phyloP scores from a whole-genome alignment of 2,888 invertebrate species.

The Callosobruchus maculatus region DNA sequence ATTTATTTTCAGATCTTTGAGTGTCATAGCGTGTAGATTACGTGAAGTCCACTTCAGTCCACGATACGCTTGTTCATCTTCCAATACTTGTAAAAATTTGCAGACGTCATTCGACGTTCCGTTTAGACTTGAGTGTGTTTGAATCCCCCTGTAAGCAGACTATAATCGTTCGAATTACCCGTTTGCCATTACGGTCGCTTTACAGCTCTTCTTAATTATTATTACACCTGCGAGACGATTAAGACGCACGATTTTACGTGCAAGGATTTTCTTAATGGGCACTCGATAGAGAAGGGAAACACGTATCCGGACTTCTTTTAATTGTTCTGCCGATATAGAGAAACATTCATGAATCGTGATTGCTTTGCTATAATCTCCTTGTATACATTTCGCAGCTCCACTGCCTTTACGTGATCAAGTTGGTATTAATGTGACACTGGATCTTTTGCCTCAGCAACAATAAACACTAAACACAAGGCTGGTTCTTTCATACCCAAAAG shows the following conservation, averaged over 20 bases:
- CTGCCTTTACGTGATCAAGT: too few relatives aligned
- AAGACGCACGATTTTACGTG: constrained; percentile 16
- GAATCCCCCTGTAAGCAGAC: constrained; percentile 19
- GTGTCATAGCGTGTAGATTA: too few relatives aligned
- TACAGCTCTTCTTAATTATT: constrained; percentile 34
- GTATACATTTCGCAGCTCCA: too few relatives aligned
- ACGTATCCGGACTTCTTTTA: background rate
- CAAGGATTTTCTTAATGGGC: constrained; percentile 18
- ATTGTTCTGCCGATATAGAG: background rate
- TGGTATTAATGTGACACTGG: too few relatives aligned
- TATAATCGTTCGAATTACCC: constrained; percentile 32
- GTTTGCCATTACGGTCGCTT: constrained; percentile 10
- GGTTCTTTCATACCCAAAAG: too few relatives aligned
- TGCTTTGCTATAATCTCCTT: background rate
- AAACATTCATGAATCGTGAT: background rate
- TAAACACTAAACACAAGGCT: too few relatives aligned
- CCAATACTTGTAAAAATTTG: too few relatives aligned
- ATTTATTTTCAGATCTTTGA: too few relatives aligned
- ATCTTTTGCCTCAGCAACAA: too few relatives aligned
- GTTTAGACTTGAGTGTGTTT: background rate
- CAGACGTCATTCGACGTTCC: too few relatives aligned
- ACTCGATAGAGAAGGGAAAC: background rate
- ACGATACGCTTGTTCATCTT: too few relatives aligned
- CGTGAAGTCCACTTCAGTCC: too few relatives aligned
- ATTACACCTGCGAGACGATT: constrained; percentile 36